Evolutionary conservation across 2,797 vertebrate genomes (phyloP).

Genomic region (Poecilia gillii): DNA sequence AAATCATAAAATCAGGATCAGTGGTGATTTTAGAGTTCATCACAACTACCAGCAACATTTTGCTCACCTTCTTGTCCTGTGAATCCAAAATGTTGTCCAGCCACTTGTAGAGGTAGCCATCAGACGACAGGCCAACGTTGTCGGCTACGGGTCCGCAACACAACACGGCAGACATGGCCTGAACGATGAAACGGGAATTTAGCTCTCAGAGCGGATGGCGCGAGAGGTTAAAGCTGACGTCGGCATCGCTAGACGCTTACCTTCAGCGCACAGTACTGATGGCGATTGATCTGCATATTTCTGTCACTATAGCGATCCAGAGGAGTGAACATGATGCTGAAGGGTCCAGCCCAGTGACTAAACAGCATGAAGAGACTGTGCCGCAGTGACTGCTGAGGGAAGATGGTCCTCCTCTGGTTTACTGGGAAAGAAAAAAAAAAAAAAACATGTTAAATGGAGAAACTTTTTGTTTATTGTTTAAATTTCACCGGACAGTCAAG

Average conservation of each 20-base stretch:
- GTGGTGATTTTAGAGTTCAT: neutral
- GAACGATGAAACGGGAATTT: neutral
- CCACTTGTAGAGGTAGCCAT: constrained; percentile 99
- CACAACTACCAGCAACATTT: neutral
- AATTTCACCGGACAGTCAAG: neutral
- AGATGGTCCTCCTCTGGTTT: constrained; percentile 96
- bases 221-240: neutral
- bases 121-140: constrained; percentile 97
- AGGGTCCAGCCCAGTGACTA: constrained; percentile 99
- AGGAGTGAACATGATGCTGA: constrained; percentile 99
- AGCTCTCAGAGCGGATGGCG: neutral
- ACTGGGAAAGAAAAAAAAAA: constrained; percentile 77
- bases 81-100: constrained; percentile 99
- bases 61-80: constrained; percentile 94
- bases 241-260: constrained; percentile 66
- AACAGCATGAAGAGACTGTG: constrained; percentile 99
- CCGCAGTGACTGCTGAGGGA: constrained; percentile 97
- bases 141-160: constrained; percentile 99
- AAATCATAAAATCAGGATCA: neutral
- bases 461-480: neutral
- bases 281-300: constrained; percentile 98
- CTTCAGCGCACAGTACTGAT: constrained; percentile 99
- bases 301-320: constrained; percentile 98
- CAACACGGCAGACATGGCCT: constrained; percentile 99
- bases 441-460: neutral